phyloP scores from a whole-genome alignment of 2,797 vertebrate species.

The Microchirus variegatus region DNA sequence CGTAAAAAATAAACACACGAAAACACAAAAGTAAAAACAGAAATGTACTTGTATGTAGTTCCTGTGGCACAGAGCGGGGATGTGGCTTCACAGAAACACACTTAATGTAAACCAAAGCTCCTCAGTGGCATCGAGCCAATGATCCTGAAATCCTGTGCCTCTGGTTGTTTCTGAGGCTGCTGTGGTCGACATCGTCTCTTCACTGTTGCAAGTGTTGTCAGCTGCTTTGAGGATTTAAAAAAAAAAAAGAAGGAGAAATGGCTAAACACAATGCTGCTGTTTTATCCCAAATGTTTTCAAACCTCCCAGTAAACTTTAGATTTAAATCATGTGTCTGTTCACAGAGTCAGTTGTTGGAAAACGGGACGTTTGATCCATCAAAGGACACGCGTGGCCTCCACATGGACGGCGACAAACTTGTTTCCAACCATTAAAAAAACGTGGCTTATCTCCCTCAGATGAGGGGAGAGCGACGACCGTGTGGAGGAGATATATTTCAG shows the following conservation, averaged over 20 bases:
- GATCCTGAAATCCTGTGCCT: slow-evolving; percentile 29
- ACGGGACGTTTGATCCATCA: too few relatives aligned
- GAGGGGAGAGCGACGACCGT: too few relatives aligned
- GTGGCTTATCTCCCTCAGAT: too few relatives aligned
- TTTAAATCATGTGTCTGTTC: slow-evolving; percentile 14
- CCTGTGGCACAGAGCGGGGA: slow-evolving; percentile 3
- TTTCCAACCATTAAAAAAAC: background rate
- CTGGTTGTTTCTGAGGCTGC: slow-evolving; percentile 33
- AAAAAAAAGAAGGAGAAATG: too few relatives aligned
- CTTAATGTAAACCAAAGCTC: slow-evolving; percentile 24
- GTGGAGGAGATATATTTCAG: slow-evolving; percentile 7
- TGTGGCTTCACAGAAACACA: slow-evolving; percentile 9
- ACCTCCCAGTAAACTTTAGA: slow-evolving; percentile 4
- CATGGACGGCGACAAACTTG: background rate
- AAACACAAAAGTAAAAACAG: background rate
- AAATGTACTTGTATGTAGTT: too few relatives aligned
- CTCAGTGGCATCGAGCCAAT: slow-evolving; percentile 12
- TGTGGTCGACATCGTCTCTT: slow-evolving; percentile 39
- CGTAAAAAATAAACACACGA: too few relatives aligned
- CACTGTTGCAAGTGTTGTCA: slow-evolving; percentile 23
- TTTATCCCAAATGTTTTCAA: slow-evolving; percentile 10
- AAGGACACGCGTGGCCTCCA: too few relatives aligned
- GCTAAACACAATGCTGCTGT: slow-evolving; percentile 6
- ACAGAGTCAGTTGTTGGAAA: slow-evolving; percentile 18
- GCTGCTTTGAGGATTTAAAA: slow-evolving; percentile 54